Base-by-base conservation (phyloP, 1,140 invertebrate species). In the Paralvinella palmiformis region DNA sequence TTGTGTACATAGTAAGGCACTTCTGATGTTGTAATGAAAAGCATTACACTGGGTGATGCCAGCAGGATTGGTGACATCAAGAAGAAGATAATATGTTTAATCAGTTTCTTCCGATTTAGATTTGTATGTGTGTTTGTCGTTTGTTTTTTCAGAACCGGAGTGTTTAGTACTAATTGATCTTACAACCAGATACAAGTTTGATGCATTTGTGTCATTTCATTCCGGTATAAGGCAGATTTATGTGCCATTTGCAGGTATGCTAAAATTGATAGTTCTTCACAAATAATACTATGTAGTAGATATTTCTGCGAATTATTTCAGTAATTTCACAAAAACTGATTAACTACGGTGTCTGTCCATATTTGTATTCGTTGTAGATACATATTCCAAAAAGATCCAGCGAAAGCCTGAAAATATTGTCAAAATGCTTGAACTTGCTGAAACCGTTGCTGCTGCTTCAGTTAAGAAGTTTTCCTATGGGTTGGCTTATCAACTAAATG, bases 141-240 rank as follows among this genome's bases (percentile, higher is more conserved):
- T n/a, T n/a, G n/a, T n/a, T 59, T 45, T 73, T 75, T 27, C 70
- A 78, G 76, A 78, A 55, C 72, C 72, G 44, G 76, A 78, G 58
- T 71, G 64, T 55, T 29, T 48, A 31, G 68, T 73, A 0, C 75
- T 71, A 63, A 67, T 31, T 58, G 61, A 74, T 7, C 35, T 78
- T 5, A 72, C 72, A 44, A 50, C 61, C 24, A 52, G 57, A 15
- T 37, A 72, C 7, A 33, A 68, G 17, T 77, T 77, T 73, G 75
- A 77, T 73, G 70, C 68, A 7, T 78, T 77, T 66, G 27, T 78
- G 3, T 77, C 75, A 10, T 73, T 78, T 48, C 76, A 78, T 67
- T 76, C 76, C 33, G 76, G 76, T 7, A 71, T 75, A 29, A 69
- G 72, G 33, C 76, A 77, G 36, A 77, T 78, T 53, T 78, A 76